Base-by-base conservation (phyloP, 2,113 vertebrate species). In the Alexandromys fortis region DNA sequence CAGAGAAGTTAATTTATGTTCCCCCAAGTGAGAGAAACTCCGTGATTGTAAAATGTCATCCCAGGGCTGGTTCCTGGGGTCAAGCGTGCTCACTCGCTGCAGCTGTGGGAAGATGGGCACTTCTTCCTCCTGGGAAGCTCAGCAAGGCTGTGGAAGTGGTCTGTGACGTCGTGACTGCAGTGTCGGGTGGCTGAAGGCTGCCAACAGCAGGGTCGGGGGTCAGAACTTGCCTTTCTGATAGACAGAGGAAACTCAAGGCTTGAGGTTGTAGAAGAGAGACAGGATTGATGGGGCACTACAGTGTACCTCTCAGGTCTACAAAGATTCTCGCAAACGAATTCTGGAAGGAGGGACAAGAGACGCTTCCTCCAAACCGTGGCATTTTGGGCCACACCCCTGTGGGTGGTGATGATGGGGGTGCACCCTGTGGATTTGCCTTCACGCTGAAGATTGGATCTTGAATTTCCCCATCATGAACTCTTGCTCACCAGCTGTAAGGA, bases 241-340 rank as follows among this genome's bases (percentile, higher is more conserved):
- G 73, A 58, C 61, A 72, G n/a, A 78, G 38, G 67, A 90, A 78
- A 91, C 17, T n/a, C 49, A 88, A 65, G 95, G 78, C 28, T 42
- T 58, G 13, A 75, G 82, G n/a, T 28, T 33, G 2, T n/a, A 21
- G 10, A 16, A 45, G 30, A 52, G 30, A 30, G 38, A 42, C 42
- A 45, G 89, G 19, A 38, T 79, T 76, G 63, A 26, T 22, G 13
- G 67, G 33, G 28, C 49, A 67, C 42, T 82, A 35, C 4, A 38
- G 14, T 26, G 4, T n/a, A 16, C 28, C 30, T 85, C 73, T 3
- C 61, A 26, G 63, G 8, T 85, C 77, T 30, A 28, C 13, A 4
- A 65, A 35, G 58, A 14, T 2, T 5, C 30, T 58, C 52, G 13
- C 63, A 49, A 55, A 7, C 14, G 24, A 63, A n/a, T 47, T 77